A percentile compares a stretch with the other conserved stretches of the same genome.
These are phyloP conservation scores for Nebria salina DNA, from an alignment of 2,888 invertebrate genomes.

Conservation along the genomic window DNA sequence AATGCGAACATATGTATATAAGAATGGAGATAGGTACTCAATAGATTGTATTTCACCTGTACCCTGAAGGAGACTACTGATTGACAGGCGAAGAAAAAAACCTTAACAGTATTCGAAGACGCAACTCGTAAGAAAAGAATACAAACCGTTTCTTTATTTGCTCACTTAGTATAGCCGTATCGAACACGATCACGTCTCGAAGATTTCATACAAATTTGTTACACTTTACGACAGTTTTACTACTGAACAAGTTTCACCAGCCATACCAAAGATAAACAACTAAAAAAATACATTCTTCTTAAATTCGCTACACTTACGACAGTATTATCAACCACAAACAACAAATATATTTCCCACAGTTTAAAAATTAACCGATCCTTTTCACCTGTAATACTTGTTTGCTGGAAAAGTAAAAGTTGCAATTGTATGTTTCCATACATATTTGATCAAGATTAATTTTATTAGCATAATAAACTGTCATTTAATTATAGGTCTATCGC, in stretches of 20 bases:
- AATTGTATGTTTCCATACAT: constrained; percentile 25
- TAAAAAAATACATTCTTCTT: neutral
- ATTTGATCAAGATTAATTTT: constrained; percentile 36
- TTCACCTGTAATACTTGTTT: neutral
- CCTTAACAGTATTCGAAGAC: constrained; percentile 18
- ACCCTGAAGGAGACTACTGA: constrained; percentile 35
- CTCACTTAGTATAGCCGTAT: constrained; percentile 27
- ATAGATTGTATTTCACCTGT: constrained; percentile 40
- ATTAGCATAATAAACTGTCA: constrained; percentile 36
- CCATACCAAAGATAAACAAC: neutral
- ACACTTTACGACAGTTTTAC: constrained; percentile 29
- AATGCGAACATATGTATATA: constrained; percentile 15
- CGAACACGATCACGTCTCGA: constrained; percentile 38
- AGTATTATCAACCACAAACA: neutral
- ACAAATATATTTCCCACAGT: neutral
- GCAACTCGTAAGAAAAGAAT: constrained; percentile 16
- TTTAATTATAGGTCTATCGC: constrained; percentile 19
- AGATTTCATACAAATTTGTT: constrained; percentile 36
- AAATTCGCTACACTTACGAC: neutral
- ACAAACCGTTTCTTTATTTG: constrained; percentile 42
- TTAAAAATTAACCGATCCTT: neutral
- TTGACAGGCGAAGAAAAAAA: constrained; percentile 39
- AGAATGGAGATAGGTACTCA: constrained; percentile 19
- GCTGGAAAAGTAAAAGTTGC: constrained; percentile 24
- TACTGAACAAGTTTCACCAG: neutral